Base-by-base conservation (phyloP, 2,797 vertebrate species). In the Bovichtus variegatus region DNA sequence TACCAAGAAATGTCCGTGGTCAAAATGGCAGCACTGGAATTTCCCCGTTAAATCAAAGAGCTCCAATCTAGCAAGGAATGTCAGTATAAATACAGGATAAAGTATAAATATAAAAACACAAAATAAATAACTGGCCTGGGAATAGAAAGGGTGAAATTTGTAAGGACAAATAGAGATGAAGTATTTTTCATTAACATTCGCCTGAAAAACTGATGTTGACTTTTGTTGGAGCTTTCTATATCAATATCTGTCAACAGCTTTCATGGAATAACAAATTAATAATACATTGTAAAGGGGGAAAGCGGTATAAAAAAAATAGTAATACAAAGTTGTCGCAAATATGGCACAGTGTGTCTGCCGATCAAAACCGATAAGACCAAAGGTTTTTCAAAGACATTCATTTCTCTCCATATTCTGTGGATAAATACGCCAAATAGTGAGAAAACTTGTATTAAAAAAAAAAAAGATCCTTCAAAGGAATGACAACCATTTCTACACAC, bases 61-160 rank as follows among this genome's bases (percentile, higher is more conserved):
- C 78, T 80, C 79, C 74, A 77, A 87, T 92, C 72, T 78, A 59
- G 71, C 80, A 82, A 94, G 95, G 94, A 95, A 96, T 95, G 94
- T 94, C 92, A 91, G 74, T 83, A 94, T 93, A 95, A 95, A 95
- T 94, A 95, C 88, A 88, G 72, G 62, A 87, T 83, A 86, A 87
- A 75, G 74, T 86, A 93, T 92, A 93, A 93, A 96, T 92, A 94
- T 80, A 89, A 90, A 88, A 92, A 84, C 78, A 91, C 70, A 74
- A 88, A 93, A 93, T 93, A 94, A 93, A 93, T 92, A 90, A 78
- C 38, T 80, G 71, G 83, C 65, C 74, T 78, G 23, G 71, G 67
- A 68, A 80, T 69, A 65, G 13, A 85, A 83, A 79, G 62, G 80
- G 63, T 85, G 78, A 74, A 76, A 61, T 82, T 80, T 78, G 21